These are phyloP conservation scores for Epizoanthus stellaris DNA, from an alignment of 92 coral and sea anemone genomes.

Conservation along the genomic window DNA sequence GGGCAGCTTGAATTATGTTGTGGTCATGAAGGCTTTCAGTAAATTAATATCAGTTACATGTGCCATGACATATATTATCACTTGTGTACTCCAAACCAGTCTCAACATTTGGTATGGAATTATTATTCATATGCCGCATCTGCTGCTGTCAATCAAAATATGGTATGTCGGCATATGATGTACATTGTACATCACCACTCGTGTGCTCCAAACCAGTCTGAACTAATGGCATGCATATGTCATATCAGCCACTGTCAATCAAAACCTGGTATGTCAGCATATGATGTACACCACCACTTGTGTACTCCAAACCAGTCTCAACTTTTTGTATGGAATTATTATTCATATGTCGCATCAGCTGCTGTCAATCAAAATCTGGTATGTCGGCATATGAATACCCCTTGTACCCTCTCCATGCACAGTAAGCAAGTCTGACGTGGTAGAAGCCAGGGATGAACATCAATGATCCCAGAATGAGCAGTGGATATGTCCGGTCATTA, in stretches of 20 bases:
- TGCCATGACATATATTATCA: slow-evolving; percentile 38
- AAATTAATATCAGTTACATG: no score
- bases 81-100: no score
- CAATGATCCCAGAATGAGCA: slow-evolving; percentile 90
- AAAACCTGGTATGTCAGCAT: slow-evolving; percentile 94
- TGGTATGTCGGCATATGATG: slow-evolving; percentile 90
- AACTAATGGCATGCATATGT: no score
- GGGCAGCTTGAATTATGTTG: no score
- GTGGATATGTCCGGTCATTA: slow-evolving; percentile 93
- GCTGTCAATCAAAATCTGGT: slow-evolving; percentile 86
- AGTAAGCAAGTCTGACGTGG: slow-evolving; percentile 92
- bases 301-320: no score
- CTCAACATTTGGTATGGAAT: no score
- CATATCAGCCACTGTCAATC: slow-evolving; percentile 52
- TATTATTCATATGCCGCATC: no score
- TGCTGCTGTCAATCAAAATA: slow-evolving; percentile 73
- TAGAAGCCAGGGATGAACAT: slow-evolving; percentile 99
- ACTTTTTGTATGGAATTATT: no score
- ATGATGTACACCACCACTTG: slow-evolving; percentile 43
- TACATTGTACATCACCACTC: no score
- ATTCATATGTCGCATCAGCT: no score
- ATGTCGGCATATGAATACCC: slow-evolving; percentile 96
- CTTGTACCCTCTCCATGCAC: slow-evolving; percentile 96
- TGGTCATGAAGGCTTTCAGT: no score
- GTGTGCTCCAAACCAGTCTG: no score